Conservation (phyloP, 2,888 invertebrate genomes). For the Drosophila nr. medialis region DNA sequence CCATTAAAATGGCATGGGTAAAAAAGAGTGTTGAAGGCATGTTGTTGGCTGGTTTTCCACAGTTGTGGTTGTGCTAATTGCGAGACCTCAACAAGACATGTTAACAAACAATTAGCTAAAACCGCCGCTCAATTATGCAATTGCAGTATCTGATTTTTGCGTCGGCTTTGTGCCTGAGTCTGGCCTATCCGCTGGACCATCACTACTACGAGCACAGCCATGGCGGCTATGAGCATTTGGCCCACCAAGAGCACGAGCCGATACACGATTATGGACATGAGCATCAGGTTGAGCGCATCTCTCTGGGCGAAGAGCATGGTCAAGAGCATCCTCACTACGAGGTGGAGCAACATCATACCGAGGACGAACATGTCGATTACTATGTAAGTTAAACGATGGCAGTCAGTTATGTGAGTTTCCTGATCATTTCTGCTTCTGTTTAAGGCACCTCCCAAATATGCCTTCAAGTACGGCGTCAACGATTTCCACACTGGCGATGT, state of each 20-base stretch:
- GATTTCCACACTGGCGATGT: conserved; percentile 87
- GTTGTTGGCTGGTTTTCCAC: conserved; percentile 24
- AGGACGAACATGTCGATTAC: conserved; percentile 87
- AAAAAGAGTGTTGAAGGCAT: conserved; percentile 26
- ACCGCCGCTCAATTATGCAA: conserved; percentile 57
- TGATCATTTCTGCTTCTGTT: conserved; percentile 30
- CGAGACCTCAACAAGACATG: conserved; percentile 29
- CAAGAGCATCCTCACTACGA: conserved; percentile 83
- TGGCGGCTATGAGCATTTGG: conserved; percentile 79
- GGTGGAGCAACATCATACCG: conserved; percentile 69
- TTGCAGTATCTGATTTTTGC: conserved; percentile 84
- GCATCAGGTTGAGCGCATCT: conserved; percentile 80
- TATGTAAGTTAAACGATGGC: conserved; percentile 85
- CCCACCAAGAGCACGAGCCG: conserved; percentile 74
- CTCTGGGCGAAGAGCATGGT: conserved; percentile 80
- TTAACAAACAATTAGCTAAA: conserved; percentile 70
- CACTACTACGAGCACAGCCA: conserved; percentile 81
- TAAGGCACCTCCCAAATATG: conserved; percentile 88
- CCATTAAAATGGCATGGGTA: conserved; percentile 45
- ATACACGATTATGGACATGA: conserved; percentile 77
- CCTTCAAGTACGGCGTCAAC: conserved; percentile 86
- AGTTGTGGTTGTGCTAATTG: conserved; percentile 58
- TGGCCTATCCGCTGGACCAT: conserved; percentile 84
- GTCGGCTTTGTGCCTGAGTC: conserved; percentile 82
- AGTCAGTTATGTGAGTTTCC: not conserved